phyloP scores from a whole-genome alignment of 2,888 invertebrate species.

The Gymnosoma rotundatum region DNA sequence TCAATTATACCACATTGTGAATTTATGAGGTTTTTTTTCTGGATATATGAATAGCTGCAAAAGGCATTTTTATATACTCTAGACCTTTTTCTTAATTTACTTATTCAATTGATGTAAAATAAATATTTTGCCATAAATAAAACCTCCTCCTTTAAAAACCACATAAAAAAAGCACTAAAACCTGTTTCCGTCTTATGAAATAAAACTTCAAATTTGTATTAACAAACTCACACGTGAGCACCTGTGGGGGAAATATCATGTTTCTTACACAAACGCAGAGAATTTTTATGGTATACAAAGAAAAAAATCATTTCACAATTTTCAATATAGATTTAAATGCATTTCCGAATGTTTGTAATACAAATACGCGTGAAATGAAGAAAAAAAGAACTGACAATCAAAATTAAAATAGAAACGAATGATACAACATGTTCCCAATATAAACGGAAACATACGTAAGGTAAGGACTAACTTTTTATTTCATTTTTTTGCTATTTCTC shows the following conservation, averaged over 20 bases:
- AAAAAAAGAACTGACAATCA: slow-evolving; percentile 56
- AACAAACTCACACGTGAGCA: slow-evolving; percentile 27
- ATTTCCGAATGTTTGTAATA: slow-evolving; percentile 65
- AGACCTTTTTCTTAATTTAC: slow-evolving; percentile 26
- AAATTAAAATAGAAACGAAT: slow-evolving; percentile 54
- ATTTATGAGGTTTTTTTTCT: not conserved
- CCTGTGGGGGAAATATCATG: slow-evolving; percentile 64
- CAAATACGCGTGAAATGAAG: slow-evolving; percentile 27
- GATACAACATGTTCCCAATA: slow-evolving; percentile 46
- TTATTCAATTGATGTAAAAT: slow-evolving; percentile 36
- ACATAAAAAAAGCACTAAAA: slow-evolving; percentile 26
- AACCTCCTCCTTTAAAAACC: slow-evolving; percentile 40
- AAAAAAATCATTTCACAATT: slow-evolving; percentile 29
- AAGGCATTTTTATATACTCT: not conserved
- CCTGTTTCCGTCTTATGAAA: slow-evolving; percentile 44
- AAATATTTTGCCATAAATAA: slow-evolving; percentile 69
- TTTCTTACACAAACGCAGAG: slow-evolving; percentile 24
- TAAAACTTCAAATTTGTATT: slow-evolving; percentile 23
- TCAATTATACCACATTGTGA: no score
- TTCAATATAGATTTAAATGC: slow-evolving; percentile 52
- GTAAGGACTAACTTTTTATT: slow-evolving; percentile 37
- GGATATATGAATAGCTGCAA: not conserved
- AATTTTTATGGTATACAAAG: slow-evolving; percentile 1
- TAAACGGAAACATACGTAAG: not conserved
- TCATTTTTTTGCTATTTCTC: slow-evolving; percentile 1